Evolutionary conservation across 2,888 invertebrate species (phyloP).

Genomic region (Plagodis pulveraria): DNA sequence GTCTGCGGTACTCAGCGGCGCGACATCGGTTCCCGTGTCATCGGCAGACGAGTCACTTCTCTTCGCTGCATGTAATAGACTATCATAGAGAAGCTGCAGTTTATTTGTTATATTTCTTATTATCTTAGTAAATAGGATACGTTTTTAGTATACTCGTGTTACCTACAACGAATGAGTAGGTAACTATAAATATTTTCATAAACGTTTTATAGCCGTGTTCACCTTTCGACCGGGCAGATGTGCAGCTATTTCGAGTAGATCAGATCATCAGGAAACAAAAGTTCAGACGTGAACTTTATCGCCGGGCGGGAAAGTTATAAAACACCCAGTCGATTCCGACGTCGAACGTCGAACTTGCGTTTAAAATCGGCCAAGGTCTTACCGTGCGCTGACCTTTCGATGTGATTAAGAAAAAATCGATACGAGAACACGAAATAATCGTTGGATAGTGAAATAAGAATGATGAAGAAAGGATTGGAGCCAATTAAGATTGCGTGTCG

Average conservation of each 20-base stretch:
- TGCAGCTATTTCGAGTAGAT: conserved; percentile 64
- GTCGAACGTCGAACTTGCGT: conserved; percentile 73
- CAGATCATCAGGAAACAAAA: conserved; percentile 69
- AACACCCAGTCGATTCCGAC: conserved; percentile 55
- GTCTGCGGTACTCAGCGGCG: conserved; percentile 50
- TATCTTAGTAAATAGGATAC: no score
- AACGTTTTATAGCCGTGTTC: conserved; percentile 56
- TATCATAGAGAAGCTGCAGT: not conserved
- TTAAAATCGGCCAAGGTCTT: conserved; percentile 83
- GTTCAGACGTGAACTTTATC: conserved; percentile 74
- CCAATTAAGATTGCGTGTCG: conserved; percentile 62
- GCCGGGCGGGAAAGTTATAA: conserved; percentile 74
- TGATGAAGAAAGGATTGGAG: conserved; percentile 48
- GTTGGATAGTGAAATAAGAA: conserved; percentile 40
- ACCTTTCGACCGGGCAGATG: conserved; percentile 67
- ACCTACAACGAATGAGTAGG: conserved; percentile 35
- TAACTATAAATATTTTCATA: conserved; percentile 55
- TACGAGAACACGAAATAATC: conserved; percentile 44
- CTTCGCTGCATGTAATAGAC: conserved; percentile 23
- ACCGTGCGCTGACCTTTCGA: conserved; percentile 67
- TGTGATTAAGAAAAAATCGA: conserved; percentile 48
- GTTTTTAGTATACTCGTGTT: conserved; percentile 4
- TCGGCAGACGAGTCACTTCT: conserved; percentile 24
- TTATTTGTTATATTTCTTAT: no score
- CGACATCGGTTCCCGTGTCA: conserved; percentile 49